Percentiles rank a stretch among this genome's conserved stretches.
These are phyloP conservation scores for Catocala nupta DNA, from an alignment of 2,888 invertebrate genomes.

Conservation along the genomic window DNA sequence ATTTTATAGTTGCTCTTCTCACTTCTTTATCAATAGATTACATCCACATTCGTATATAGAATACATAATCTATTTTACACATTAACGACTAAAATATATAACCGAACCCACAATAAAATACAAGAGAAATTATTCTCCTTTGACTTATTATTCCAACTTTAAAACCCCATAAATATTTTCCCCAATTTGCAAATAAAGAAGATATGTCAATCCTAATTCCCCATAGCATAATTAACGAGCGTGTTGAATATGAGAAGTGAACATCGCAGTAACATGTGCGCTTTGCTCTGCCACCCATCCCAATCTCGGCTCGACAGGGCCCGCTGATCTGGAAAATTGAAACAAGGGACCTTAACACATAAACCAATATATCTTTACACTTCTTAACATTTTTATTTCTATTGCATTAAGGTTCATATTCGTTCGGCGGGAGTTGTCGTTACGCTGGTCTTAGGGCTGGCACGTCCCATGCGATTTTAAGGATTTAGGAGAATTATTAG, in stretches of 20 bases:
- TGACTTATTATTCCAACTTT: background rate
- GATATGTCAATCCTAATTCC: slow-evolving; percentile 24
- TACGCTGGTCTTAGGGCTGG: slow-evolving; percentile 22
- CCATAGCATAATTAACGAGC: slow-evolving; percentile 36
- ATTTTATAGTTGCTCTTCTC: no score
- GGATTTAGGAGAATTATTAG: slow-evolving; percentile 73
- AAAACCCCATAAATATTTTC: slow-evolving; percentile 7
- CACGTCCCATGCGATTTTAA: slow-evolving; percentile 72
- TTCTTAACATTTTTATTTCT: slow-evolving; percentile 10
- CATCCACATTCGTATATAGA: no score
- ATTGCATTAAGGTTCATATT: slow-evolving; percentile 6
- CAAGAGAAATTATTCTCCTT: no score
- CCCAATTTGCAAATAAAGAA: slow-evolving; percentile 15
- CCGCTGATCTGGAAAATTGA: slow-evolving; percentile 83
- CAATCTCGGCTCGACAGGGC: slow-evolving; percentile 72
- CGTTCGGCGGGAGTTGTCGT: background rate
- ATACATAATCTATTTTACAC: no score
- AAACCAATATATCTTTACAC: slow-evolving; percentile 22
- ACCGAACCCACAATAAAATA: no score
- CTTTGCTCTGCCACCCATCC: slow-evolving; percentile 48
- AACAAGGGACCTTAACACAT: slow-evolving; percentile 60
- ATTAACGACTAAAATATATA: no score
- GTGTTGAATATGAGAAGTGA: slow-evolving; percentile 50
- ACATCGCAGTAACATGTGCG: slow-evolving; percentile 69
- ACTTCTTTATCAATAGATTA: no score